phyloP scores from a whole-genome alignment of 2,888 invertebrate species.

The Eupithecia tripunctaria region DNA sequence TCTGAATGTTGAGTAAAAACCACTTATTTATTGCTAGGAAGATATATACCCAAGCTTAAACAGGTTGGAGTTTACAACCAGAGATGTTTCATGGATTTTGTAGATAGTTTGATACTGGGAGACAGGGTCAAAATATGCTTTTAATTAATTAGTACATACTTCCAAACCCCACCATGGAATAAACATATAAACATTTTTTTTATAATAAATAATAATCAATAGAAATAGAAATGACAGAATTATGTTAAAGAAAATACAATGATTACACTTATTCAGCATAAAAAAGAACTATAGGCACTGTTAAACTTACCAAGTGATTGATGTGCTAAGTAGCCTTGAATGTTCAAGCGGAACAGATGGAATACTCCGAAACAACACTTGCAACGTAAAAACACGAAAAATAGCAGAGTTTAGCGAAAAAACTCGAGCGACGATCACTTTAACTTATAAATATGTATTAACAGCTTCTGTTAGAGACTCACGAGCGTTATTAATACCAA shows the following conservation, averaged over 20 bases:
- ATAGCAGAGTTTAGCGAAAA: constrained; percentile 5
- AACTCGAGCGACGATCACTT: constrained; percentile 45
- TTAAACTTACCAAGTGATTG: constrained; percentile 31
- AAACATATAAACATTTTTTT: too few species aligned
- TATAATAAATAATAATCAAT: too few species aligned
- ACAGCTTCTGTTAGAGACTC: constrained; percentile 43
- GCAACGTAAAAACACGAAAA: constrained; percentile 20
- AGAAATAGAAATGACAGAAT: not conserved
- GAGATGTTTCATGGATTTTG: not conserved
- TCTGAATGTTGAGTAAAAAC: constrained; percentile 19
- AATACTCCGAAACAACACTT: constrained; percentile 20
- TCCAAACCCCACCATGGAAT: not conserved
- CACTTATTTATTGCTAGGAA: constrained; percentile 12
- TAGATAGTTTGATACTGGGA: not conserved
- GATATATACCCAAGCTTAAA: not conserved
- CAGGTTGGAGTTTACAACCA: not conserved
- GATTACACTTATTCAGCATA: not conserved
- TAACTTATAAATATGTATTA: constrained; percentile 45
- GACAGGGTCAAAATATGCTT: not conserved
- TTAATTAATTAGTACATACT: not conserved
- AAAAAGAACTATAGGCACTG: not conserved
- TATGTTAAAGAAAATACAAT: not conserved
- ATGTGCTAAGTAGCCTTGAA: constrained; percentile 20
- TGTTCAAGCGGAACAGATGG: constrained; percentile 23
- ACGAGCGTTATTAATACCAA: constrained; percentile 53